phyloP scores from a whole-genome alignment of 2,113 vertebrate species.

The Vireo altiloquus region DNA sequence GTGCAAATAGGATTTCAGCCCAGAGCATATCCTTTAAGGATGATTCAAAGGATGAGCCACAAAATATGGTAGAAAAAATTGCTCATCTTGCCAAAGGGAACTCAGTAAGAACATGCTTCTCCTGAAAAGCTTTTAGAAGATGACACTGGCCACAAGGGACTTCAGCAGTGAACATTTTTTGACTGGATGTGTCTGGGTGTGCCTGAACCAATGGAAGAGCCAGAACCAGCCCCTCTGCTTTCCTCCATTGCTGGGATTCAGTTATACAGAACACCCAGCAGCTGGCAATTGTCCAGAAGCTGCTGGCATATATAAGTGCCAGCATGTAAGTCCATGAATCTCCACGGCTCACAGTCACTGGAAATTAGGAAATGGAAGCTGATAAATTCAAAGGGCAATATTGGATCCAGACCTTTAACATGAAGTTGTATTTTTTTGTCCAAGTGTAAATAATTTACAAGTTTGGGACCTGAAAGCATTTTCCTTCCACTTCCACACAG shows the following conservation, averaged over 20 bases:
- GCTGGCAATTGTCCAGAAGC: neutral
- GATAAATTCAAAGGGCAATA: neutral
- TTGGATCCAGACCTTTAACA: neutral
- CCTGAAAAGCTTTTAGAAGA: neutral
- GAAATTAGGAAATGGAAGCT: neutral
- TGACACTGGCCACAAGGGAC: neutral
- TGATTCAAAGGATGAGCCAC: neutral
- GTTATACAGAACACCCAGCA: neutral
- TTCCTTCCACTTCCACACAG: neutral
- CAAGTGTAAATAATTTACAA: neutral
- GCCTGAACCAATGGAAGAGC: neutral
- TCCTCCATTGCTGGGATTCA: neutral
- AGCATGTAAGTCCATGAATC: neutral
- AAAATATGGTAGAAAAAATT: neutral
- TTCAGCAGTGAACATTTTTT: neutral
- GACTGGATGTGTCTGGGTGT: neutral
- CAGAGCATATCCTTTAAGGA: neutral
- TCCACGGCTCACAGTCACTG: neutral
- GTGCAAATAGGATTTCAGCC: slow-evolving; percentile 29
- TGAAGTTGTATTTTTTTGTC: neutral
- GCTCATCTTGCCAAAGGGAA: neutral
- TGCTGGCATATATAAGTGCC: neutral
- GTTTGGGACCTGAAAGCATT: neutral
- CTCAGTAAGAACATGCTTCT: neutral
- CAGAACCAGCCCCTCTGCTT: neutral